Evolutionary conservation across 2,888 invertebrate species (phyloP), one percentile per base, ranked within the genome.

Genomic region (Pherbina coryleti): DNA sequence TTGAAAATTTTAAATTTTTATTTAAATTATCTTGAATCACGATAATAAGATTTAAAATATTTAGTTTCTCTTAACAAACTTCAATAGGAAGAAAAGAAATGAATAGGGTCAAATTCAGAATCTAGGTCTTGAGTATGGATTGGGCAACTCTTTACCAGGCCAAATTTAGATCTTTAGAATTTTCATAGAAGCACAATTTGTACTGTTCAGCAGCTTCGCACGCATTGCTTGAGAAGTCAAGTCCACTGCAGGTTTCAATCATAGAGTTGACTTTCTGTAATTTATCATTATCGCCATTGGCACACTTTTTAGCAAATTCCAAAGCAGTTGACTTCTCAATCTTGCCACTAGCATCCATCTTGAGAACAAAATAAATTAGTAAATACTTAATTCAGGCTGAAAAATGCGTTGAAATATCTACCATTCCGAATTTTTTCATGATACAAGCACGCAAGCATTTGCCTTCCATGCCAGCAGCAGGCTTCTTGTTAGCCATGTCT

Each of bases 161-260:
- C 11, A 11, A 1, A 44, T 44, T 44, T 14, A 44, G 11, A 44
- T 44, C 44, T 3, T 44, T 44, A 44, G 82, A 84, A 67, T 86
- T 82, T 1, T 73, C 8, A 17, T 71, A 79, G 37, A 86, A 82
- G 71, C 86, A 87, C 14, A 49, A 31, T 17, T 83, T 79, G 51
- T 86, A 86, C 5, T 69, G 60, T 66, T 83, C 86, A n/a, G 86
- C 86, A 0, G 87, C 87, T 69, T 86, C 86, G 57, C 86, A 86
- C n/a, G 83, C 84, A 72, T 85, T 82, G 14, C 77, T 81, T 0
- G n/a, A 14, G 28, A 62, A 11, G 28, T 28, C n/a, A 57, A 60
- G 9, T n/a, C 4, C 80, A 1, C 80, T 64, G 72, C 86, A 86
- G 14, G 19, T 64, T 17, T 84, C 81, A 0, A 81, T 81, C 8